A percentile compares a stretch with the other conserved stretches of the same genome.
Conservation (phyloP, 2,888 invertebrate genomes). For the Dryocosmus kuriphilus region DNA sequence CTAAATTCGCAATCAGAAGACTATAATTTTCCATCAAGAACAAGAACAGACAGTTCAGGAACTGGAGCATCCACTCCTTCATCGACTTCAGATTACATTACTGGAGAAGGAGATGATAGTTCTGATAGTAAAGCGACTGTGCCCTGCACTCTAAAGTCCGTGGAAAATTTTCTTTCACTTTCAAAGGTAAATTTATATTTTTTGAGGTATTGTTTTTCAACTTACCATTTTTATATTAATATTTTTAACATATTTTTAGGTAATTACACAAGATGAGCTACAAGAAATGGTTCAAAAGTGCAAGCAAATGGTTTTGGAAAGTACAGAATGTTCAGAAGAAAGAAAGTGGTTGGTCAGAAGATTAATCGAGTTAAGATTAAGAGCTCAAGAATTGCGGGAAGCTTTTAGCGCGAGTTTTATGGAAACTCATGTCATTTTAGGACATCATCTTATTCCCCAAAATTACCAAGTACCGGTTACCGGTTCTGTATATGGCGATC, state of each 20-base stretch:
- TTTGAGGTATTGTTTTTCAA: too few species aligned
- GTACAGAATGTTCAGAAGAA: slow-evolving; percentile 89
- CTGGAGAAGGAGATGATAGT: too few species aligned
- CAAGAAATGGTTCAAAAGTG: slow-evolving; percentile 89
- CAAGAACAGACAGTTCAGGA: slow-evolving; percentile 25
- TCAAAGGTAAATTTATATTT: too few species aligned
- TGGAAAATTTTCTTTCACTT: too few species aligned
- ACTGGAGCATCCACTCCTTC: too few species aligned
- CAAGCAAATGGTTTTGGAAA: slow-evolving; percentile 89
- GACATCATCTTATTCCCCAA: slow-evolving; percentile 89
- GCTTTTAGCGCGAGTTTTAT: slow-evolving; percentile 80
- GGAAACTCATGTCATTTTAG: slow-evolving; percentile 83
- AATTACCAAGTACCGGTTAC: slow-evolving; percentile 79
- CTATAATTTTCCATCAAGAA: slow-evolving; percentile 5
- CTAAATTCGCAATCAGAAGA: neutral
- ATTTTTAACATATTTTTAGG: slow-evolving; percentile 79
- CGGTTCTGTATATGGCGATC: slow-evolving; percentile 90
- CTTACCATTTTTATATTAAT: too few species aligned
- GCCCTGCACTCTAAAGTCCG: too few species aligned
- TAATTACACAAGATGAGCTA: slow-evolving; percentile 86
- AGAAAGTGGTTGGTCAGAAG: slow-evolving; percentile 93
- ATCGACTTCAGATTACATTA: too few species aligned
- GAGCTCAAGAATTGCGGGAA: too few species aligned
- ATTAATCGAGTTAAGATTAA: slow-evolving; percentile 89
- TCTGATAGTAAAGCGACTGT: too few species aligned